Base-by-base conservation (phyloP, 1,140 invertebrate species). In the Bacillus rossius region DNA sequence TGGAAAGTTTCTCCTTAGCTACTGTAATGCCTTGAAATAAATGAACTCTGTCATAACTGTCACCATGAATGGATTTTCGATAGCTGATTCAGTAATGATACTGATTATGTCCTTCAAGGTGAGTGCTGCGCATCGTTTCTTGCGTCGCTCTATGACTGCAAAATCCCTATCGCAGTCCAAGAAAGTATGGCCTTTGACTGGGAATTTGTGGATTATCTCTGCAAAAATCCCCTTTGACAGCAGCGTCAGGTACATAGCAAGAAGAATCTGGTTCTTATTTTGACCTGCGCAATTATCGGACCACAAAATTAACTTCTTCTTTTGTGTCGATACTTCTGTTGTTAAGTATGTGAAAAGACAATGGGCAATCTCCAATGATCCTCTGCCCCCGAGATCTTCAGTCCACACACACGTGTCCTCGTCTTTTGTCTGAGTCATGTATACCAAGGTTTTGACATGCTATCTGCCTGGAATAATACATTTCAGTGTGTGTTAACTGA, bases 391-490 rank as follows among this genome's bases (percentile, higher is more conserved):
- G 29, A 34, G 5, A 34, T 34, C 10, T 34, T 7, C 29, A 34
- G 29, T 34, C 29, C 29, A 34, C 29, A 34, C 29, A 34, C 29
- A 34, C 10, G 10, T 34, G 10, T 34, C 55, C 43, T 49, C 26
- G 20, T 16, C 45, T 29, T 19, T 20, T 50, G 4, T 7, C 25
- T 14, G 29, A 49, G 37, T 57, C 55, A 14, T 57, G 55, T 52
- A 57, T 57, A 23, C 55, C 26, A 20, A 53, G 34, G 20, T 57
- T 51, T 19, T 34, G 50, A 29, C 55, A 57, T 25, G 55, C 55
- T 49, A 57, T 19, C n/a, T 57, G 55, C 40, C 50, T 42, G 7
- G 43, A 52, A 23, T 57, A 57, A n/a, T 57, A 57, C 55, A 57
- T 57, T 26, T 57, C 55, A 26, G 43, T 25, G 26, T 57, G 55